phyloP scores from a whole-genome alignment of 2,113 vertebrate genomes.

The Amblyopsis rosae region DNA sequence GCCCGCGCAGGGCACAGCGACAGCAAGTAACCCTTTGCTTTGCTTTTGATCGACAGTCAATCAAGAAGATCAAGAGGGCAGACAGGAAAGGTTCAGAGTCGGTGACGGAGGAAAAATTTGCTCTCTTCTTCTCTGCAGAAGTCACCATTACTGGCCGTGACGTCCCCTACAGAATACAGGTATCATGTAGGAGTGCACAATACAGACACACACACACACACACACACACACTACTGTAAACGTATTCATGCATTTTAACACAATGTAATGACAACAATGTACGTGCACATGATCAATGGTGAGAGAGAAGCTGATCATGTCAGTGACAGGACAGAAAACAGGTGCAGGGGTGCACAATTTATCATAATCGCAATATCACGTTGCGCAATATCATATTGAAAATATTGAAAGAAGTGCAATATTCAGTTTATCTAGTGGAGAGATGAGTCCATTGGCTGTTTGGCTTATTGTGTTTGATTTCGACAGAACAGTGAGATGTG shows the following conservation, averaged over 20 bases:
- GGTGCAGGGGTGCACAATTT: too few species aligned
- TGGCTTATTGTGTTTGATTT: too few species aligned
- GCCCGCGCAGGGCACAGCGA: not conserved
- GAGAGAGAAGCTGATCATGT: too few species aligned
- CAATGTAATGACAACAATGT: not conserved
- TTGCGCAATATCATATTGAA: too few species aligned
- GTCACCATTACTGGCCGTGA: slow-evolving; percentile 81
- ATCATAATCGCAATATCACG: too few species aligned
- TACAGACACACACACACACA: slow-evolving; percentile 1
- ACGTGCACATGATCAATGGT: not conserved
- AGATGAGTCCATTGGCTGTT: too few species aligned
- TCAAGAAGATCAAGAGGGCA: slow-evolving; percentile 95
- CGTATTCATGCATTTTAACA: not conserved
- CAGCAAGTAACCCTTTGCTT: not conserved
- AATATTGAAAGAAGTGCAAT: too few species aligned
- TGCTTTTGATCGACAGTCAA: slow-evolving; percentile 76
- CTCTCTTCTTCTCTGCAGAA: slow-evolving; percentile 86
- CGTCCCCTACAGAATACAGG: slow-evolving; percentile 83
- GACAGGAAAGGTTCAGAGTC: slow-evolving; percentile 95
- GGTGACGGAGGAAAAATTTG: slow-evolving; percentile 97
- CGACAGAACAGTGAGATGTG: too few species aligned
- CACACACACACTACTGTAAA: not conserved
- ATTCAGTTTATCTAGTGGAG: too few species aligned
- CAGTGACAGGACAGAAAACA: too few species aligned
- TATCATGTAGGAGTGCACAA: slow-evolving; percentile 40